Conservation (phyloP, 2,113 vertebrate genomes). For the Origma solitaria region DNA sequence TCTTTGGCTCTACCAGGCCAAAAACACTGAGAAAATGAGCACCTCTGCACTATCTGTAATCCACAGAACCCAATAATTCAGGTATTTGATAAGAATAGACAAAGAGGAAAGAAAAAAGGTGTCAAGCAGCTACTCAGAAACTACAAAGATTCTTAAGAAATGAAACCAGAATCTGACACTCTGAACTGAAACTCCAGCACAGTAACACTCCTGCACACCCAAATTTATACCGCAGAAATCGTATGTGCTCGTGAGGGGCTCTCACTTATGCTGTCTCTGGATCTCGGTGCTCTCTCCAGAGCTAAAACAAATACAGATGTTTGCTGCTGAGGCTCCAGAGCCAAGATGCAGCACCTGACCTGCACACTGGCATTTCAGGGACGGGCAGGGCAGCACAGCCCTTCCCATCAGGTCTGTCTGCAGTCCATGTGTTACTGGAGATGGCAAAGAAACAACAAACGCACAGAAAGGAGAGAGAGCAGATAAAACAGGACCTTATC, state of each 20-base stretch:
- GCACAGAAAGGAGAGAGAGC: background rate
- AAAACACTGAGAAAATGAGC: background rate
- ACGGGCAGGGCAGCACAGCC: background rate
- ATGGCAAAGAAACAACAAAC: background rate
- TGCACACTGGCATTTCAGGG: fast-evolving
- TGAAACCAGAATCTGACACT: background rate
- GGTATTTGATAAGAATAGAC: background rate
- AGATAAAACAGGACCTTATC: background rate
- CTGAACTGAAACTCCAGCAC: background rate
- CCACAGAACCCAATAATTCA: background rate
- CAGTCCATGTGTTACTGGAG: background rate
- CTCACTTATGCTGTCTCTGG: background rate
- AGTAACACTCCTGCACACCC: background rate
- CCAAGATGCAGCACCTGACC: background rate
- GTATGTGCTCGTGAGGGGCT: background rate
- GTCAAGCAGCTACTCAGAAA: background rate
- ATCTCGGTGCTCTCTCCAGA: background rate
- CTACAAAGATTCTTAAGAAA: background rate
- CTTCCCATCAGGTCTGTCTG: background rate
- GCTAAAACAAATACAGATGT: background rate
- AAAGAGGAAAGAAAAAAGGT: background rate
- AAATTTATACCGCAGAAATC: background rate
- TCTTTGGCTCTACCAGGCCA: background rate
- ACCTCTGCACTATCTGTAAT: background rate
- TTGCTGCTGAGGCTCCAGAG: background rate